Percentiles rank a stretch among this genome's conserved stretches.
Evolutionary conservation across 1,140 invertebrate genomes (phyloP).

Genomic region (Hyles euphorbiae): DNA sequence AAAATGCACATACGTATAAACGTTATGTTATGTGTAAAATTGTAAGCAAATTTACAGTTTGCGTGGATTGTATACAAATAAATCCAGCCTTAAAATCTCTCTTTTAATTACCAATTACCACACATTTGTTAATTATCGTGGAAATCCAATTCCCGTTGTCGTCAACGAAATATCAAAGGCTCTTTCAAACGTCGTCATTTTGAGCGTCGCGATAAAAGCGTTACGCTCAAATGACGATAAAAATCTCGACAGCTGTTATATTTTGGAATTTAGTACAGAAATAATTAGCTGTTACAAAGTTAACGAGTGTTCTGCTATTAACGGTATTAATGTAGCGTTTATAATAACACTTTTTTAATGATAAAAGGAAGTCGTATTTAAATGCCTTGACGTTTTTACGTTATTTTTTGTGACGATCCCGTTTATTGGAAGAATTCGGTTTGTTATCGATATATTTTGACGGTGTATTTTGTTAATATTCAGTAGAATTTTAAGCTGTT

Average conservation of each 20-base stretch:
- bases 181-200: slow-evolving; percentile 2
- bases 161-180: too few relatives aligned
- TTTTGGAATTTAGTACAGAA: slow-evolving; percentile 37
- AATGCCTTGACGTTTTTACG: slow-evolving; percentile 28
- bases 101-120: too few relatives aligned
- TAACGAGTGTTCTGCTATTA: slow-evolving; percentile 45
- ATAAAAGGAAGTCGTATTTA: slow-evolving; percentile 43
- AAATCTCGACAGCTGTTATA: slow-evolving; percentile 32
- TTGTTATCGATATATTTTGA: slow-evolving; percentile 1
- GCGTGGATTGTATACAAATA: too few relatives aligned
- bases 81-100: too few relatives aligned
- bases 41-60: too few relatives aligned
- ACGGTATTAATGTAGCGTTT: slow-evolving; percentile 41
- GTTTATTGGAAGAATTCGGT: slow-evolving; percentile 3
- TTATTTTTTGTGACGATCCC: neutral
- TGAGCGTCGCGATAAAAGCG: slow-evolving; percentile 3
- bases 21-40: too few relatives aligned
- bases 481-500: too few relatives aligned
- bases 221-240: slow-evolving; percentile 23
- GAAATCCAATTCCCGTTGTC: too few relatives aligned
- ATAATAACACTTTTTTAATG: slow-evolving; percentile 32
- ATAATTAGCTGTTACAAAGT: slow-evolving; percentile 40
- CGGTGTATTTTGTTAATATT: too few relatives aligned
- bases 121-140: too few relatives aligned
- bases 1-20: too few relatives aligned